These are phyloP conservation scores for Zosterops pallidus DNA, from an alignment of 2,113 vertebrate genomes.

Conservation along the genomic window DNA sequence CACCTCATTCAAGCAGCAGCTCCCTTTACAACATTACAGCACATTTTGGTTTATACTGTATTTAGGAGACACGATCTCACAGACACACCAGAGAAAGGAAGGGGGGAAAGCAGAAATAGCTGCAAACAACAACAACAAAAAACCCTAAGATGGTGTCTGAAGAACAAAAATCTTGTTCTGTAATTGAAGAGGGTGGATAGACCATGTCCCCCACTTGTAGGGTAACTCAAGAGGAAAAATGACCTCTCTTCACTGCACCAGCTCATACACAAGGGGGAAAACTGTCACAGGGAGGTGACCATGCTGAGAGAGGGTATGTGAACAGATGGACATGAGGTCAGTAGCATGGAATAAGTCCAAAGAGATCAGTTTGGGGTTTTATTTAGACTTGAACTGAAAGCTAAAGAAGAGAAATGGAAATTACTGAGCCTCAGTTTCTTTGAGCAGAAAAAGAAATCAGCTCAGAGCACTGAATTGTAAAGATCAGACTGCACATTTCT, in stretches of 20 bases:
- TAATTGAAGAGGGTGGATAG: neutral
- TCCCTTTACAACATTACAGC: conserved; percentile 40
- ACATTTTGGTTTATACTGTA: conserved; percentile 9
- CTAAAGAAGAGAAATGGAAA: neutral
- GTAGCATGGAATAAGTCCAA: conserved; percentile 14
- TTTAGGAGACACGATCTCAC: neutral
- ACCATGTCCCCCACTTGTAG: neutral
- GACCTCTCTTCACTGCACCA: neutral
- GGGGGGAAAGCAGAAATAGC: neutral
- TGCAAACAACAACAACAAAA: neutral
- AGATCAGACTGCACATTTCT: neutral
- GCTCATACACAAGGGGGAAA: neutral
- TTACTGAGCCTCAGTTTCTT: neutral
- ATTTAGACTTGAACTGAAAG: conserved; percentile 26
- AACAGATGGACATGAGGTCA: conserved; percentile 51
- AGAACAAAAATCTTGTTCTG: neutral
- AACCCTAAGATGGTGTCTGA: neutral
- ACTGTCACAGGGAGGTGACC: neutral
- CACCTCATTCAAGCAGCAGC: conserved; percentile 60
- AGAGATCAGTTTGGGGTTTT: neutral
- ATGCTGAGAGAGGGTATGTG: neutral
- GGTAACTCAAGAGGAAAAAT: neutral
- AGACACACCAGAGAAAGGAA: neutral
- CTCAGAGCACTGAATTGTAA: neutral
- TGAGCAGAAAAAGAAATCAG: neutral